Evolutionary conservation across 2,113 vertebrate species (phyloP).

Genomic region (Pungitius pungitius): DNA sequence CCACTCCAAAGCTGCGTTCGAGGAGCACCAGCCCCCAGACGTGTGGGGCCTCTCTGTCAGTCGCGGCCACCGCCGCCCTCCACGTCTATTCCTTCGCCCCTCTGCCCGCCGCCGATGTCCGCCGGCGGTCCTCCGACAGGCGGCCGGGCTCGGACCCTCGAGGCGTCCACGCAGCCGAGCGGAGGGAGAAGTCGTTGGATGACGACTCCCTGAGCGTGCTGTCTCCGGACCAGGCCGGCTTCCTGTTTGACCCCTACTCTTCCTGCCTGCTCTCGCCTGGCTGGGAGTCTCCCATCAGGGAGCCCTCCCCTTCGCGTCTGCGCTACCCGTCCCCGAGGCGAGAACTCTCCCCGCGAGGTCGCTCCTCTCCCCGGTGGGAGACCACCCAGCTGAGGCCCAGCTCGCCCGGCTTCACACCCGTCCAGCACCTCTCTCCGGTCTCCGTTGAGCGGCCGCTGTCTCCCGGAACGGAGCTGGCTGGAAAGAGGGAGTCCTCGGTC

Average conservation of each 20-base stretch:
- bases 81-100: conserved; percentile 78
- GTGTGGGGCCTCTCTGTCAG: conserved; percentile 84
- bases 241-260: conserved; percentile 89
- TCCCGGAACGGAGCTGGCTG: conserved; percentile 84
- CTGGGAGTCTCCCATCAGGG: conserved; percentile 80
- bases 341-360: conserved; percentile 75
- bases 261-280: conserved; percentile 88
- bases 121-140: conserved; percentile 81
- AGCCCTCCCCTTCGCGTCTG: conserved; percentile 74
- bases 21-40: conserved; percentile 94
- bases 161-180: conserved; percentile 59
- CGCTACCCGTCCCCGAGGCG: conserved; percentile 76
- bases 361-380: conserved; percentile 83
- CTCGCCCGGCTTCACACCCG: conserved; percentile 82
- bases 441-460: conserved; percentile 84
- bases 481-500: conserved; percentile 88
- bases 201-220: conserved; percentile 84
- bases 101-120: conserved; percentile 85
- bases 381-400: conserved; percentile 90
- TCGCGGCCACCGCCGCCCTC: conserved; percentile 81
- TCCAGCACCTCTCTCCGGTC: conserved; percentile 75
- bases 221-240: conserved; percentile 87
- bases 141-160: conserved; percentile 79
- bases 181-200: conserved; percentile 87
- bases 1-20: conserved; percentile 92